Evolutionary conservation across 2,797 vertebrate genomes (phyloP), one percentile per base, ranked within the genome.

Genomic region (Peromyscus nudipes): DNA sequence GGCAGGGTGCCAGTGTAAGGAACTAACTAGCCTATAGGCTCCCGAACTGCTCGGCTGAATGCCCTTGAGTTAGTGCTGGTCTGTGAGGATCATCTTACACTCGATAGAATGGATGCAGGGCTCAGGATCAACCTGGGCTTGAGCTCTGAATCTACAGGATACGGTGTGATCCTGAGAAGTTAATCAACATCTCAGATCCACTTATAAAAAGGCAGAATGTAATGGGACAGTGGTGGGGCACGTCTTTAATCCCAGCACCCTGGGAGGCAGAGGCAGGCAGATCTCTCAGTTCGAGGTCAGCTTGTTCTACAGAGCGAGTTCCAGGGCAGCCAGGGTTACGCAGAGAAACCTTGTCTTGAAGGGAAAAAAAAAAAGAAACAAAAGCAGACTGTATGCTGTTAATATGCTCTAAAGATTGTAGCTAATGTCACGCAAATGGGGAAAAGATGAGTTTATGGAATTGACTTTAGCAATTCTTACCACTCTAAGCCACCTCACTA

Each of bases 391-490:
- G 6, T 2, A 23, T 60, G 43, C 14, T 16, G 25, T 79, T 57
- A 21, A 82, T 64, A 46, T 31, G 1, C 4, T 3, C 1, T 57
- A 71, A 69, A 82, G 83, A n/a, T 0, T 0, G 2, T 43, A 49
- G 19, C 6, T 25, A 6, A 0, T 2, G 86, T 27, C 55, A 17
- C 27, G 19, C 0, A 65, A 10, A 1, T 0, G 11, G 55, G 82
- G 40, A 86, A 43, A 29, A 95, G 46, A 37, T 16, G 31, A 34
- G 17, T 40, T 25, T 37, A 57, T 8, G 25, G 84, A 90, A 55
- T 0, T 29, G 69, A 71, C 40, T 49, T n/a, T 9, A 71, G 52
- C 67, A 64, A 6, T 49, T 52, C 25, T 62, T 13, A 23, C 8
- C 46, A n/a, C 62, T 91, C 60, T 31, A 75, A 67, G 65, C 64